These are phyloP conservation scores for Irena cyanogastra DNA, from an alignment of 2,113 vertebrate species.

Conservation along the genomic window DNA sequence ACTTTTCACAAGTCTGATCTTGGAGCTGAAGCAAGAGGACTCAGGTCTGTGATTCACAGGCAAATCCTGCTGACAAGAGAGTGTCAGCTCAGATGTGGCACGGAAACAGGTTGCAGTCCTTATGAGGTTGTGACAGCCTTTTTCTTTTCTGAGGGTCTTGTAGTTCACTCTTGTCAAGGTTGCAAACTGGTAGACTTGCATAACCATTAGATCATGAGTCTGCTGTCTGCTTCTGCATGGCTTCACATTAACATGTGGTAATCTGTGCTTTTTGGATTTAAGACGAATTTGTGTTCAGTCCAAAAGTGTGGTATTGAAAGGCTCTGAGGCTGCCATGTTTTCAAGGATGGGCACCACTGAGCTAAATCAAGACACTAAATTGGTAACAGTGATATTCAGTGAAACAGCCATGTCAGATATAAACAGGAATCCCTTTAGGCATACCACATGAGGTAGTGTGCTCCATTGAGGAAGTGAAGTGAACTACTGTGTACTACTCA, in stretches of 20 bases:
- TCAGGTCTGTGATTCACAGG: neutral
- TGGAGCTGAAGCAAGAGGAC: neutral
- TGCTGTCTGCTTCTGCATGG: neutral
- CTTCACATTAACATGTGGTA: neutral
- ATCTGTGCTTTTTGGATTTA: neutral
- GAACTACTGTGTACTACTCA: neutral
- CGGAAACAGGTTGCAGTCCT: neutral
- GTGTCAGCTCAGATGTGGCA: neutral
- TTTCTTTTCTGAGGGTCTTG: neutral
- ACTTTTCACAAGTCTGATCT: neutral
- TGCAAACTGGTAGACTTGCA: neutral
- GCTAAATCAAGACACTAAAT: neutral
- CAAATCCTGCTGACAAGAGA: neutral
- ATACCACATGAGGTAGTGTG: neutral
- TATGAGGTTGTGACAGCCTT: neutral
- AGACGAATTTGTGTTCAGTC: neutral
- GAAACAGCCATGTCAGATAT: neutral
- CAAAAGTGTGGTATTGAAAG: neutral
- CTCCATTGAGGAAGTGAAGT: neutral
- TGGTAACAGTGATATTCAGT: neutral
- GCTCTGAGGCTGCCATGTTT: neutral
- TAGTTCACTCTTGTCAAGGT: neutral
- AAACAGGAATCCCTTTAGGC: neutral
- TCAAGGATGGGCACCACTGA: neutral
- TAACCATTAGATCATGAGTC: neutral